phyloP scores from a whole-genome alignment of 1,140 invertebrate species.

The Campoletis sonorensis region DNA sequence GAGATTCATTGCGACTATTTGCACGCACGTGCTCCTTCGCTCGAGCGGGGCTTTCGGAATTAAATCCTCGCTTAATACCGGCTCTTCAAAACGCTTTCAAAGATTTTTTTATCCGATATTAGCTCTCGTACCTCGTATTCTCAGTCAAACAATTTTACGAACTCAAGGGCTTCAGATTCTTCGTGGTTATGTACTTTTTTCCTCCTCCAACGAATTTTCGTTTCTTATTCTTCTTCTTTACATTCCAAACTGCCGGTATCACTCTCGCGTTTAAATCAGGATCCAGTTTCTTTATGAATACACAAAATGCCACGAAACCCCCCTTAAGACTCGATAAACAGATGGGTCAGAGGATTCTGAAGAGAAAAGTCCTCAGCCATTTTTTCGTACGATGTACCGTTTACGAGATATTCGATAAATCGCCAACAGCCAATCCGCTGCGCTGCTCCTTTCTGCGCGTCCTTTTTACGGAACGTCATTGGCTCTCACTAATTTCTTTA shows the following conservation, averaged over 20 bases:
- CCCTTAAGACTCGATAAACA: too few relatives aligned
- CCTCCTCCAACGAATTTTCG: background rate
- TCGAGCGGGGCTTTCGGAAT: conserved; percentile 17
- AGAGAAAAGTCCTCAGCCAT: too few relatives aligned
- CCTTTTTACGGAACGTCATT: too few relatives aligned
- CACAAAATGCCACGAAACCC: background rate
- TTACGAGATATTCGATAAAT: too few relatives aligned
- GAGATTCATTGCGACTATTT: background rate
- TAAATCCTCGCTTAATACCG: conserved; percentile 18
- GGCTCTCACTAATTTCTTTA: too few relatives aligned
- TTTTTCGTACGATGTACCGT: too few relatives aligned
- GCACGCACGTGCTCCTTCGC: conserved; percentile 27
- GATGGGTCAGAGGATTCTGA: too few relatives aligned
- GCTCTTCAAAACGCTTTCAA: background rate
- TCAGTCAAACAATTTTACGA: background rate
- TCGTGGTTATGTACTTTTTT: background rate
- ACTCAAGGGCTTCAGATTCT: background rate
- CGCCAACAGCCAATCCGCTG: too few relatives aligned
- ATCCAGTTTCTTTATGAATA: background rate
- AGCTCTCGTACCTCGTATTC: background rate
- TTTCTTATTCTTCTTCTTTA: background rate
- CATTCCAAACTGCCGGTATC: background rate
- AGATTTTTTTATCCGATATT: background rate
- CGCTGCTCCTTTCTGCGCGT: too few relatives aligned
- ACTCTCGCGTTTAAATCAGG: conserved; percentile 13